phyloP scores from a whole-genome alignment of 2,113 vertebrate species.

The Varanus komodoensis region DNA sequence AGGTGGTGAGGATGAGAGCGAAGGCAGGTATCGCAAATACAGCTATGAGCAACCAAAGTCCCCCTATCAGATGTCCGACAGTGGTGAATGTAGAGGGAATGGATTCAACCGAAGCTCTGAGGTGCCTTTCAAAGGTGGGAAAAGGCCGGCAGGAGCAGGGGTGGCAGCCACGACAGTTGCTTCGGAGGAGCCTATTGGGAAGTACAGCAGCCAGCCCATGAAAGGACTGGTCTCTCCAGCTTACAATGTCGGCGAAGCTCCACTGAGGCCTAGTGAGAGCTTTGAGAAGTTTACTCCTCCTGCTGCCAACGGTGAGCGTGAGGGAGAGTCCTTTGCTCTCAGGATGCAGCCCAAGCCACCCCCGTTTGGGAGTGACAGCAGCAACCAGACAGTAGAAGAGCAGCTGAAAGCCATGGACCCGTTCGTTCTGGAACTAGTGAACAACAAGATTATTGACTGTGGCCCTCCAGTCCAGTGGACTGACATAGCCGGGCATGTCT shows the following conservation, averaged over 20 bases:
- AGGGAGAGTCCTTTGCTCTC: slow-evolving; percentile 36
- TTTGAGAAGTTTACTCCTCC: slow-evolving; percentile 87
- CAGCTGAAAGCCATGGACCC: slow-evolving; percentile 84
- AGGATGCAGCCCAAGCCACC: slow-evolving; percentile 72
- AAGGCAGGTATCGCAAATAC: slow-evolving; percentile 90
- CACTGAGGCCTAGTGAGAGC: slow-evolving; percentile 61
- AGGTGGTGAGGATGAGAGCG: slow-evolving; percentile 78
- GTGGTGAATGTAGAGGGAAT: slow-evolving; percentile 86
- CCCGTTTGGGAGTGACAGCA: slow-evolving; percentile 43
- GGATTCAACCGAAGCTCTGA: slow-evolving; percentile 78
- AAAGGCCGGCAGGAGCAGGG: slow-evolving; percentile 68
- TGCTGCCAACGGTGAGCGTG: slow-evolving; percentile 80
- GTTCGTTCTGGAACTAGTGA: slow-evolving; percentile 86
- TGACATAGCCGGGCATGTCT: slow-evolving; percentile 87
- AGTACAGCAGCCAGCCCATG: slow-evolving; percentile 75
- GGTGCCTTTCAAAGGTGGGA: slow-evolving; percentile 82
- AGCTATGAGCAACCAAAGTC: slow-evolving; percentile 87
- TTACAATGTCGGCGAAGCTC: slow-evolving; percentile 78
- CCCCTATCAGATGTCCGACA: slow-evolving; percentile 83
- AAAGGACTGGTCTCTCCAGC: slow-evolving; percentile 85
- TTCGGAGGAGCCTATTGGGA: slow-evolving; percentile 70
- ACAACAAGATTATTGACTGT: slow-evolving; percentile 88
- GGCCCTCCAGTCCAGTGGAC: slow-evolving; percentile 89
- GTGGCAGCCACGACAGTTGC: neutral
- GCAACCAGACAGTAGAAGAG: slow-evolving; percentile 75